Conservation (phyloP, 2,888 invertebrate species). For the Notodonta dromedarius region DNA sequence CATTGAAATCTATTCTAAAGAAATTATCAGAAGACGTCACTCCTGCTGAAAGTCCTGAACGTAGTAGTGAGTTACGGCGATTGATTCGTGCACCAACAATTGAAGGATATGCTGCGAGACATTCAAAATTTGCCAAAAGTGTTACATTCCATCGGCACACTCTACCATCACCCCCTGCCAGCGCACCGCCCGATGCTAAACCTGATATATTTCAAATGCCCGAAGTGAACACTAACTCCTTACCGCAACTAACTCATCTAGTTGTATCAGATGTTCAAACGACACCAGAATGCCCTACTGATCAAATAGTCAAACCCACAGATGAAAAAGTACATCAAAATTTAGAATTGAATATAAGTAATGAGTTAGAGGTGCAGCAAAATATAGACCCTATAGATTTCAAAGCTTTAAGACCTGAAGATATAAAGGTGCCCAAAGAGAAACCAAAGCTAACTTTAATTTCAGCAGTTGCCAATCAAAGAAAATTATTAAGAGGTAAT, state of each 20-base stretch:
- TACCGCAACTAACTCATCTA: slow-evolving; percentile 47
- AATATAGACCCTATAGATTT: slow-evolving; percentile 65
- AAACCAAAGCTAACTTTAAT: slow-evolving; percentile 83
- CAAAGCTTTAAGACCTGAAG: slow-evolving; percentile 76
- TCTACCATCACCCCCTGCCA: slow-evolving; percentile 90
- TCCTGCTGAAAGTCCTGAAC: slow-evolving; percentile 74
- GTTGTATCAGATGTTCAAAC: slow-evolving; percentile 38
- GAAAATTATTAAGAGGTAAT: slow-evolving; percentile 83
- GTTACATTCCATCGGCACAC: slow-evolving; percentile 95
- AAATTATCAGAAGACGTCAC: slow-evolving; percentile 89
- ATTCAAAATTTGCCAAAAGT: slow-evolving; percentile 94
- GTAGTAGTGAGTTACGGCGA: slow-evolving; percentile 85
- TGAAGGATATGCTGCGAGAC: slow-evolving; percentile 94
- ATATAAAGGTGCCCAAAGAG: slow-evolving; percentile 81
- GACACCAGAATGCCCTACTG: slow-evolving; percentile 39
- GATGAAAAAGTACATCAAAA: slow-evolving; percentile 45
- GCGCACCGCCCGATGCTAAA: slow-evolving; percentile 67
- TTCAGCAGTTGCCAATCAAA: slow-evolving; percentile 84
- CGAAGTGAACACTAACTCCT: slow-evolving; percentile 46
- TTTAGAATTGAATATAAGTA: slow-evolving; percentile 55
- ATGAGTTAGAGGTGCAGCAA: slow-evolving; percentile 61
- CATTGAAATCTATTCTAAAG: slow-evolving; percentile 93
- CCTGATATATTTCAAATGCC: slow-evolving; percentile 68
- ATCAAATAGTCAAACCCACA: slow-evolving; percentile 46
- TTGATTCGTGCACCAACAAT: slow-evolving; percentile 92